These are phyloP conservation scores for Colaptes auratus DNA, from an alignment of 2,113 vertebrate species.

Conservation along the genomic window DNA sequence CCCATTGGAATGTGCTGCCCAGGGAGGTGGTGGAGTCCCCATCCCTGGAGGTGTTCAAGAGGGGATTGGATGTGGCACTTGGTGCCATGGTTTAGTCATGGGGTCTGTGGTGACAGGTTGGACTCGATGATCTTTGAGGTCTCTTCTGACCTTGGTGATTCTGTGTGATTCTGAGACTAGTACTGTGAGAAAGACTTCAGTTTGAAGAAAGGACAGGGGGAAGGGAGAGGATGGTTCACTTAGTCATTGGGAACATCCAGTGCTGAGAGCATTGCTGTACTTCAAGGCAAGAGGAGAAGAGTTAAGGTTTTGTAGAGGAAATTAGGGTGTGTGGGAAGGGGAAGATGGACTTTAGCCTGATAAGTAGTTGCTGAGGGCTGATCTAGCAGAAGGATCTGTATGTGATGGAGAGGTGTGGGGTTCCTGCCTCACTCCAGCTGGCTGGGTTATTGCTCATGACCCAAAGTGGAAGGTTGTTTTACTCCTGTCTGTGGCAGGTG, in stretches of 20 bases:
- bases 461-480: not conserved
- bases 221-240: not conserved
- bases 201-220: not conserved
- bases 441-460: not conserved
- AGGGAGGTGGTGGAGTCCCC: no score
- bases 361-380: not conserved
- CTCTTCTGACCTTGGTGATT: no score
- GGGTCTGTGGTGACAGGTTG: no score
- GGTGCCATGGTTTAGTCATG: no score
- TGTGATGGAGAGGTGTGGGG: accelerated
- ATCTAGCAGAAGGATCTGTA: not conserved
- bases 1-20: no score
- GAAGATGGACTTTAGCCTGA: not conserved
- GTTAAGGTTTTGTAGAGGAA: not conserved
- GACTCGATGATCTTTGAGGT: no score
- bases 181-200: not conserved
- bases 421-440: not conserved
- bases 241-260: not conserved
- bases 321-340: not conserved
- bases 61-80: no score
- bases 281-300: not conserved
- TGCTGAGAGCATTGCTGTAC: not conserved
- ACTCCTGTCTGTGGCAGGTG: not conserved
- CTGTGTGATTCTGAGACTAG: not conserved
- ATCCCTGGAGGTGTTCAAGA: no score